Percentiles rank a stretch among this genome's conserved stretches.
Conservation (phyloP, 1,140 invertebrate genomes). For the Platyura marginata region DNA sequence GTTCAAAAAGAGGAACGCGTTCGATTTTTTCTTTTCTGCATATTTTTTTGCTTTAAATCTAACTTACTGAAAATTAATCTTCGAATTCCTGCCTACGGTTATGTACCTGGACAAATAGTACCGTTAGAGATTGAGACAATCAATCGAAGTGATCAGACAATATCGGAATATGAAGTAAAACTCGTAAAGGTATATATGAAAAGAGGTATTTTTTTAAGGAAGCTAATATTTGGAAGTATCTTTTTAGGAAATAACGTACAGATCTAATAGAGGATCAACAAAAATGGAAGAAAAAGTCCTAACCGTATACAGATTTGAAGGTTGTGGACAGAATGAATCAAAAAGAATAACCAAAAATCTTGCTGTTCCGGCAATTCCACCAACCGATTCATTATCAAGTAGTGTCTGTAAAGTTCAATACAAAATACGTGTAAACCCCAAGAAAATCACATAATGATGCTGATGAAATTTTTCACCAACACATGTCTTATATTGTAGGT, state of each 20-base stretch:
- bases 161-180: not conserved
- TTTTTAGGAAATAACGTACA: not conserved
- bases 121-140: not conserved
- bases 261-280: not conserved
- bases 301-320: not conserved
- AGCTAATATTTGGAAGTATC: not conserved
- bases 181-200: not conserved
- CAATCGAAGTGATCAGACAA: not conserved
- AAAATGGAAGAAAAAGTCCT: not conserved
- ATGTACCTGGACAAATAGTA: not conserved
- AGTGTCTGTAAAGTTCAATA: not conserved
- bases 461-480: not conserved
- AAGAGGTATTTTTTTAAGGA: not conserved
- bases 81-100: not conserved
- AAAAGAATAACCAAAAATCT: not conserved
- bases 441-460: not conserved
- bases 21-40: not conserved
- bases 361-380: not conserved
- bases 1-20: not conserved
- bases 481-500: not conserved
- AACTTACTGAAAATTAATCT: not conserved
- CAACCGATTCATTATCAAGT: not conserved
- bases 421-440: not conserved
- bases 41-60: not conserved
- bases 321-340: not conserved